Percentiles rank a stretch among this genome's conserved stretches.
Conservation (phyloP, 2,888 invertebrate species). For the Drosophila mercatorum region DNA sequence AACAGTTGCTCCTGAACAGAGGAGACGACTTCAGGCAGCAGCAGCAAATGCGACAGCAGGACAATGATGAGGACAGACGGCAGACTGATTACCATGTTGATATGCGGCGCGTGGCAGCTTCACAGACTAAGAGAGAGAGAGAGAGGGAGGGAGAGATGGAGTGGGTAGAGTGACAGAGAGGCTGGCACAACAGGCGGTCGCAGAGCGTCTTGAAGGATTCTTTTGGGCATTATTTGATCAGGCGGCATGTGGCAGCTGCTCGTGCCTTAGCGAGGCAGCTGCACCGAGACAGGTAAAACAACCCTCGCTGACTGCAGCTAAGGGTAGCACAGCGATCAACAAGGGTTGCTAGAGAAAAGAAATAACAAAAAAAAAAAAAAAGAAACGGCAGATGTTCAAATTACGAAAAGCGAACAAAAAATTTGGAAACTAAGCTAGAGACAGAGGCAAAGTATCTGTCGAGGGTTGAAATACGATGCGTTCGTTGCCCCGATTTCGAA, state of each 20-base stretch:
- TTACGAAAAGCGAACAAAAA: slow-evolving; percentile 53
- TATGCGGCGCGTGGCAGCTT: slow-evolving; percentile 81
- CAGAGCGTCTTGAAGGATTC: slow-evolving; percentile 35
- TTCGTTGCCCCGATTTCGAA: slow-evolving; percentile 43
- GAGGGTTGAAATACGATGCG: slow-evolving; percentile 74
- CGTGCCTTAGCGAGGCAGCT: slow-evolving; percentile 58
- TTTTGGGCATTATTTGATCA: slow-evolving; percentile 59
- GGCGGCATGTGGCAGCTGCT: slow-evolving; percentile 82
- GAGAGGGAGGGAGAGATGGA: not conserved
- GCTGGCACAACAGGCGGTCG: slow-evolving; percentile 55
- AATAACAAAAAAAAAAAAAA: slow-evolving; percentile 1
- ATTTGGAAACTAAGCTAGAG: slow-evolving; percentile 43
- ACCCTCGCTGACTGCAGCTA: slow-evolving; percentile 40
- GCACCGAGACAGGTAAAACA: slow-evolving; percentile 64
- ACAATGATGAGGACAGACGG: slow-evolving; percentile 38
- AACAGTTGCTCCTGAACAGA: slow-evolving; percentile 60
- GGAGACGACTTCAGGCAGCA: slow-evolving; percentile 39
- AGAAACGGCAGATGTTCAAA: slow-evolving; percentile 77
- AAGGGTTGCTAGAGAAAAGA: slow-evolving; percentile 48
- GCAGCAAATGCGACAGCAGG: slow-evolving; percentile 55
- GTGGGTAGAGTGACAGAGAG: not conserved
- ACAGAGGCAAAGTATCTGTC: slow-evolving; percentile 39
- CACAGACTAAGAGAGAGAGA: slow-evolving; percentile 6
- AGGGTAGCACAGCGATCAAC: slow-evolving; percentile 64
- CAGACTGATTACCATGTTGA: slow-evolving; percentile 76